Conservation (phyloP, 2,888 invertebrate genomes). For the Thysanoteuthis rhombus region DNA sequence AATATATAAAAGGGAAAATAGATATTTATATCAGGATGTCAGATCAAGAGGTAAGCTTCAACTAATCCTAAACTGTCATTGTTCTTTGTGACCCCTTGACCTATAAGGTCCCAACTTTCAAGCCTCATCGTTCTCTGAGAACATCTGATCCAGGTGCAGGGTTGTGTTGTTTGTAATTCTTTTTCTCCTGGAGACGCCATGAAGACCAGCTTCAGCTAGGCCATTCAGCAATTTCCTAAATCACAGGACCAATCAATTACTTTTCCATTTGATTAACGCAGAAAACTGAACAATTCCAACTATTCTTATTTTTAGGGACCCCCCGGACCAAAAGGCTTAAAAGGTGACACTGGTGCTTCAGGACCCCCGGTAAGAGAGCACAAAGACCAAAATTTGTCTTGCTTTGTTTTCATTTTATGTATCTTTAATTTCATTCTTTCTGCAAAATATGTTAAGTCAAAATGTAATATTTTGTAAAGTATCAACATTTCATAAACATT, state of each 20-base stretch:
- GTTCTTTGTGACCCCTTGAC: no score
- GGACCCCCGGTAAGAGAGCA: conserved; percentile 58
- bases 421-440: not conserved
- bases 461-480: no score
- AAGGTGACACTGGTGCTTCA: conserved; percentile 70
- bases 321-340: conserved; percentile 72
- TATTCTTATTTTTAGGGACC: conserved; percentile 49
- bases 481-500: no score
- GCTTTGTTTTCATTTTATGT: not conserved
- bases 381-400: not conserved
- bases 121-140: no score
- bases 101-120: no score
- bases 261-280: not conserved
- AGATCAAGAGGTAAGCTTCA: no score
- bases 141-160: no score
- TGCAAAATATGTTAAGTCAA: no score
- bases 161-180: no score
- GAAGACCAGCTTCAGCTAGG: not conserved
- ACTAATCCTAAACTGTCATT: no score
- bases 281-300: not conserved
- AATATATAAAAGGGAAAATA: no score
- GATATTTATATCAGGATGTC: no score
- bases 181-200: not conserved
- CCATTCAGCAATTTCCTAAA: not conserved
- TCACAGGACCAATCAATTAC: not conserved